Evolutionary conservation across 2,797 vertebrate species (phyloP), one percentile per base, ranked within the genome.

Genomic region (Pachyuromys duprasi): DNA sequence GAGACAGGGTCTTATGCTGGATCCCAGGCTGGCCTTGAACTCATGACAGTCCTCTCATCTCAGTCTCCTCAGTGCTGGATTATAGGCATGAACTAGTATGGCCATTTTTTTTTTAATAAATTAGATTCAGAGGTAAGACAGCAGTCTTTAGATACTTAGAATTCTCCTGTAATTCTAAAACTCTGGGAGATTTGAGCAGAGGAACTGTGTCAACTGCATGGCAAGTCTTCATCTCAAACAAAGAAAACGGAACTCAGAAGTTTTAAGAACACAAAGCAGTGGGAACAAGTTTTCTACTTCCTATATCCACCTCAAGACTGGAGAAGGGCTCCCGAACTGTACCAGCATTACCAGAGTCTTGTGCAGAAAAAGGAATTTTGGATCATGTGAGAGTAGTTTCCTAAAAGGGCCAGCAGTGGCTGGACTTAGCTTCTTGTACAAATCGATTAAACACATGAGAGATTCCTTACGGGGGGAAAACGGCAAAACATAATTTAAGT

Each of bases 401-500:
- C 82, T 18, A 67, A 45, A 96, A 91, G 75, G 49, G 70, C 76
- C 5, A 45, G 89, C 36, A 22, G 36, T 15, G 24, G 86, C 57
- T 79, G 20, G 60, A 60, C 87, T 63, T 39, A 18, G 75, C 76
- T 49, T 81, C 91, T 70, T 91, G 96, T 65, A 97, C 97, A 97
- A 98, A 98, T 98, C 93, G 95, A 98, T 97, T 94, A 95, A 98
- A 98, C 91, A 94, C 96, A 49, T 83, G 82, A 98, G 97, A 97
- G 98, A 98, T 97, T 95, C 97, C 97, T 91, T 86, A 70, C 82
- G 67, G 96, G 87, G 28, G 86, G 28, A 87, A 97, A 98, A 98
- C 57, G 95, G 97, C 65, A 96, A 98, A 98, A 98, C 96, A 98
- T 90, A 98, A 98, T 96, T 98, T 97, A 98, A 98, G 97, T 98